Base-by-base conservation (phyloP, 2,888 invertebrate genomes). In the Cacoxenus indagator region DNA sequence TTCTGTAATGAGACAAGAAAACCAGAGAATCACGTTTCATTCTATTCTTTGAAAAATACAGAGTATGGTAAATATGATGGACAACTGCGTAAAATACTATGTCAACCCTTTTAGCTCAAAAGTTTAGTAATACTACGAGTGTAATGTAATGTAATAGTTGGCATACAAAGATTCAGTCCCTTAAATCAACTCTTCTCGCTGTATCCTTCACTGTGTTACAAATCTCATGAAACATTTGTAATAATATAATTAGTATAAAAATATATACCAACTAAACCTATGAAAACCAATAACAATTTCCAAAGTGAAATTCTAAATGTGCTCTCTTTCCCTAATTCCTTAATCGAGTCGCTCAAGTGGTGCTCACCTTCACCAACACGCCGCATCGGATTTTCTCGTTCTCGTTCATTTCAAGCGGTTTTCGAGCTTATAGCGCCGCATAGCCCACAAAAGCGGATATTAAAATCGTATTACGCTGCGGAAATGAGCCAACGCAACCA, bases 1-100 rank as follows among this genome's bases (percentile, higher is more conserved):
- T 99, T 98, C 98, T 99, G 90, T 31, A 65, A 65, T 19, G 29
- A 19, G 4, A 46, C 68, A 89, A 76, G 43, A 78, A 65, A 73
- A 51, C 11, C 24, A 54, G 6, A 37, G 5, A 55, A 4, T 65
- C 31, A 37, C 2, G 14, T 37, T 37, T 37, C 14, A 37, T 11
- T 37, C 8, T 37, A 14, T 37, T 31, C 37, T 37, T 0, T 8
- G n/a, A n/a, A 46, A 46, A 48, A 48, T 14, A 4, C n/a, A 48
- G n/a, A 48, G 1, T 14, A 48, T 8, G 17, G 19, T 6, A 4
- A 48, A 48, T n/a, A 17, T 48, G 48, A 11, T n/a, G n/a, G n/a
- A n/a, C n/a, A n/a, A n/a, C n/a, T n/a, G n/a, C n/a, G n/a, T n/a
- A n/a, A n/a, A n/a, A n/a, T n/a, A n/a, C n/a, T n/a, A n/a, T n/a